phyloP scores from a whole-genome alignment of 2,797 vertebrate genomes.

The Cirrhinus mrigala region DNA sequence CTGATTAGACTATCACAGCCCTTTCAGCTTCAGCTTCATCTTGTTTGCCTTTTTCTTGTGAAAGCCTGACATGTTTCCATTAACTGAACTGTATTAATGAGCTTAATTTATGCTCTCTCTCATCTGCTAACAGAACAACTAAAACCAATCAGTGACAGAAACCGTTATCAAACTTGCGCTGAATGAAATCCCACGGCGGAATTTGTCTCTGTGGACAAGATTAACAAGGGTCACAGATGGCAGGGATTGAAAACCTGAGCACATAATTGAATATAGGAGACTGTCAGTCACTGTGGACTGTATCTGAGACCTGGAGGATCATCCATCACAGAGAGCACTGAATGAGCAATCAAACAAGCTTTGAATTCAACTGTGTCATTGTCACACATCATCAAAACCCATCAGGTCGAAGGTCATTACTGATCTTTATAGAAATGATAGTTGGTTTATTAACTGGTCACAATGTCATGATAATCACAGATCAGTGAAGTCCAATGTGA shows the following conservation, averaged over 20 bases:
- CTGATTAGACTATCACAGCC: slow-evolving; percentile 18
- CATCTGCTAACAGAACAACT: slow-evolving; percentile 11
- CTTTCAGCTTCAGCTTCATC: slow-evolving; percentile 13
- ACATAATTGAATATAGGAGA: slow-evolving; percentile 28
- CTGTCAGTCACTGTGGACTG: slow-evolving; percentile 13
- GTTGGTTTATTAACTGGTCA: background rate
- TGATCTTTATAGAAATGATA: background rate
- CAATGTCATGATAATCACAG: background rate
- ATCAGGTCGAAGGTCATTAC: background rate
- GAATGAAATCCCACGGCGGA: slow-evolving; percentile 10
- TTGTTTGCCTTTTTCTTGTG: background rate
- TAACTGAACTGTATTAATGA: slow-evolving; percentile 15
- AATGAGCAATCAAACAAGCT: slow-evolving; percentile 4
- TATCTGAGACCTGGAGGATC: slow-evolving; percentile 10
- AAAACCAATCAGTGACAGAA: slow-evolving; percentile 26
- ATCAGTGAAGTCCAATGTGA: background rate
- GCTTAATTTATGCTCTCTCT: slow-evolving; percentile 22
- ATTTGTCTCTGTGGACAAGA: slow-evolving; percentile 15
- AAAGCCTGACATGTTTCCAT: background rate
- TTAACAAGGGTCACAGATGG: slow-evolving; percentile 25
- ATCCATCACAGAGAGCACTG: slow-evolving; percentile 5
- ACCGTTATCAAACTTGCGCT: slow-evolving; percentile 24
- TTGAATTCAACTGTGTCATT: background rate
- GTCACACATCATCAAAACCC: background rate
- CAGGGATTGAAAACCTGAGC: slow-evolving; percentile 20